These are phyloP conservation scores for Rhinopomastus cyanomelas DNA, from an alignment of 2,113 vertebrate genomes.

Conservation along the genomic window DNA sequence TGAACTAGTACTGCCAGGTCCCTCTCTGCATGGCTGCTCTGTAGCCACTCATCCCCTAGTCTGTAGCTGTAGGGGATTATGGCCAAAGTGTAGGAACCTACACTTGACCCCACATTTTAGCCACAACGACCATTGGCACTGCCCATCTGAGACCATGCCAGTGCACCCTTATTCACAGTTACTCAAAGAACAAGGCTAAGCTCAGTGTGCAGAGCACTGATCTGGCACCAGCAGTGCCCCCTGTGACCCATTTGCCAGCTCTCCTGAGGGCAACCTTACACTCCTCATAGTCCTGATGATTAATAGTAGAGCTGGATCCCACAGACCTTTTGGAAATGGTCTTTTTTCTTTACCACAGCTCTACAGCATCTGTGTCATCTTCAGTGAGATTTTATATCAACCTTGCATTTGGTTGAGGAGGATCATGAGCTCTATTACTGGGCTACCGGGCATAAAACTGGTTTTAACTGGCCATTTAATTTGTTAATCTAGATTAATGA, in stretches of 20 bases:
- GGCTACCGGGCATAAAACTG: not conserved
- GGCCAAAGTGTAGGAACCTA: too few species aligned
- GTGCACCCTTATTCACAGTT: not conserved
- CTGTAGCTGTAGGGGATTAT: too few species aligned
- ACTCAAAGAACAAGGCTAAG: not conserved
- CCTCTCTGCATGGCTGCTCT: too few species aligned
- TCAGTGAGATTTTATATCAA: not conserved
- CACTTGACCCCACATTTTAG: too few species aligned
- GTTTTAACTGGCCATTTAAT: not conserved
- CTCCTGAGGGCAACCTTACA: not conserved
- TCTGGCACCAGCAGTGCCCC: not conserved
- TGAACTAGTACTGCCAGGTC: too few species aligned
- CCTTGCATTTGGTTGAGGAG: not conserved
- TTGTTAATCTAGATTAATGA: not conserved
- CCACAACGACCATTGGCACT: not conserved
- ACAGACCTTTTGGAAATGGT: not conserved
- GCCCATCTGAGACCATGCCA: accelerated
- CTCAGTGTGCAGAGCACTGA: accelerated
- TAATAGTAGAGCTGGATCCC: not conserved
- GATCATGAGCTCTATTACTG: accelerated
- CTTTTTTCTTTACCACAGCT: not conserved
- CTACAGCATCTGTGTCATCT: not conserved
- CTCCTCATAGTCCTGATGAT: not conserved
- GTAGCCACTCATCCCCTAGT: too few species aligned
- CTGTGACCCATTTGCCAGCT: not conserved